A percentile compares a stretch with the other conserved stretches of the same genome.
Evolutionary conservation across 2,113 vertebrate species (phyloP).

Genomic region (Atractosteus spatula): DNA sequence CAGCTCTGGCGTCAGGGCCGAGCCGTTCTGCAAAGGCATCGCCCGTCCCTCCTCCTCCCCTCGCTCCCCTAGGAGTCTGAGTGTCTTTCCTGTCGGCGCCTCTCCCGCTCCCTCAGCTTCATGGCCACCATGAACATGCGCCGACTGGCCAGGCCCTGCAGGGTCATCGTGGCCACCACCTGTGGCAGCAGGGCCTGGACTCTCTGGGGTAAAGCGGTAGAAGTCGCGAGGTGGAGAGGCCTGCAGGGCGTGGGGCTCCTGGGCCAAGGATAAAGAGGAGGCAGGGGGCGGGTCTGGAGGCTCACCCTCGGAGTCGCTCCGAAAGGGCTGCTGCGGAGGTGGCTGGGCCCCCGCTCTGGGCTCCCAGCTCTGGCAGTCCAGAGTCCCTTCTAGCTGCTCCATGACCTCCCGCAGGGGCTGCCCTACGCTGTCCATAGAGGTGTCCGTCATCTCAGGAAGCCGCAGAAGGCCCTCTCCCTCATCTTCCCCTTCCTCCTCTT

Average conservation of each 20-base stretch:
- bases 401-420: constrained; percentile 84
- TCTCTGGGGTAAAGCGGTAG: constrained; percentile 87
- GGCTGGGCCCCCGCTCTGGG: constrained; percentile 20
- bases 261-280: constrained; percentile 47
- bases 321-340: constrained; percentile 83
- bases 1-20: neutral
- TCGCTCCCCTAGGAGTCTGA: constrained; percentile 24
- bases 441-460: constrained; percentile 88
- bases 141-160: constrained; percentile 85
- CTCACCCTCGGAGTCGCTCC: constrained; percentile 70
- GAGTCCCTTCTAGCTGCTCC: constrained; percentile 74
- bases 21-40: too few relatives aligned
- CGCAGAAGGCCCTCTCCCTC: constrained; percentile 45
- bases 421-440: constrained; percentile 84
- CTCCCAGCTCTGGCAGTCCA: constrained; percentile 68
- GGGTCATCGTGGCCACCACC: constrained; percentile 89
- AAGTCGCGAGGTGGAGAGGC: constrained; percentile 77
- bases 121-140: constrained; percentile 84
- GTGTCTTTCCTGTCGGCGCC: constrained; percentile 37
- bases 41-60: constrained; percentile 4
- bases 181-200: constrained; percentile 82
- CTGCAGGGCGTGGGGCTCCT: constrained; percentile 41
- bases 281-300: constrained; percentile 68
- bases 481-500: constrained; percentile 28
- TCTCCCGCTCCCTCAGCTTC: constrained; percentile 68